These are phyloP conservation scores for Cydia amplana DNA, from an alignment of 1,140 invertebrate genomes.

Conservation along the genomic window DNA sequence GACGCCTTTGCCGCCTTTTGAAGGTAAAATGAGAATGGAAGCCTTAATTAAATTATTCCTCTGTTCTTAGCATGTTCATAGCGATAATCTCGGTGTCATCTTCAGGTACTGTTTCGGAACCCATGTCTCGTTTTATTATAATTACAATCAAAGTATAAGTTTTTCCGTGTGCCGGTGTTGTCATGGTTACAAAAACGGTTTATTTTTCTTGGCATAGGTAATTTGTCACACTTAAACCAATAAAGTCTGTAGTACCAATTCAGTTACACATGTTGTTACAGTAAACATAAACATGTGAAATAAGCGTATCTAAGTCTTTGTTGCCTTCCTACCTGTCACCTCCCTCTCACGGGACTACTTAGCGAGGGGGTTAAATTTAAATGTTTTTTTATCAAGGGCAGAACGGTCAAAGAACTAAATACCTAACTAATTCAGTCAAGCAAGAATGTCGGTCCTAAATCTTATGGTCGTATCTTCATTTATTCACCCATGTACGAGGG, in stretches of 20 bases:
- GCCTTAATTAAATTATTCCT: background rate
- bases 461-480: no score
- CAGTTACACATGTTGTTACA: background rate
- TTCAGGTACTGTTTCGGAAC: no score
- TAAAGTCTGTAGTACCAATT: background rate
- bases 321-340: background rate
- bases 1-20: background rate
- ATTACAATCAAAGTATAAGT: no score
- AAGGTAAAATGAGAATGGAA: background rate
- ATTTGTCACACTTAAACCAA: background rate
- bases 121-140: no score
- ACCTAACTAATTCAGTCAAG: no score
- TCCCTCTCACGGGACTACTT: background rate
- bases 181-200: background rate
- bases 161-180: no score
- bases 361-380: no score
- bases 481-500: no score
- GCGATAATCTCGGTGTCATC: constrained; percentile 26
- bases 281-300: background rate
- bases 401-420: background rate
- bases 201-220: background rate
- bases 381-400: background rate
- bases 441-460: no score
- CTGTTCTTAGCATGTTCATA: background rate
- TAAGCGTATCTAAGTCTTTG: background rate